These are phyloP conservation scores for Grantiella picta DNA, from an alignment of 2,113 vertebrate species.

Conservation along the genomic window DNA sequence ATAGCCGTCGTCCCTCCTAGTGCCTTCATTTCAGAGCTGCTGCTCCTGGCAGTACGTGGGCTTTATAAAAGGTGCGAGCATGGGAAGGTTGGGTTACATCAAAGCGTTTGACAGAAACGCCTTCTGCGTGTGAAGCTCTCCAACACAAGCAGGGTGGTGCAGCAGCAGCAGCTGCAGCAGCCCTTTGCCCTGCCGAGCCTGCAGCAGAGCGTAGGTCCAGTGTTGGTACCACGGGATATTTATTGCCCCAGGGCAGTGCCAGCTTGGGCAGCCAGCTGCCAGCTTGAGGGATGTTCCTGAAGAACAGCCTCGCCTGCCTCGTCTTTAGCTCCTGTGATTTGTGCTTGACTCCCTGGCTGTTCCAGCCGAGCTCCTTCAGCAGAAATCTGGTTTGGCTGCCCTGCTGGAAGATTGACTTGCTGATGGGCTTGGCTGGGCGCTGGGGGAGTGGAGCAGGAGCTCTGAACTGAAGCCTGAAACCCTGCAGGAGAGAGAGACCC, in stretches of 20 bases:
- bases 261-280: background rate
- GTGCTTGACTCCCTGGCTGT: background rate
- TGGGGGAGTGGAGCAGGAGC: background rate
- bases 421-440: background rate
- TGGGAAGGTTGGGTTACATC: background rate
- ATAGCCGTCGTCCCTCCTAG: background rate
- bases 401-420: fast-evolving
- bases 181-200: fast-evolving
- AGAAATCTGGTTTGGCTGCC: background rate
- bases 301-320: background rate
- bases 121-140: background rate
- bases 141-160: fast-evolving
- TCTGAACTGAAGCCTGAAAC: background rate
- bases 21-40: background rate
- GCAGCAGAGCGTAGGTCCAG: background rate
- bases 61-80: background rate
- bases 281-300: background rate
- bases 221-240: too few relatives aligned
- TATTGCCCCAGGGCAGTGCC: fast-evolving
- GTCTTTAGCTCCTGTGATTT: background rate
- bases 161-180: background rate
- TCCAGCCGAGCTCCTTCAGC: background rate
- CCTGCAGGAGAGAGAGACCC: fast-evolving
- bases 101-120: background rate
- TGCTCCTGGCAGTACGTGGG: background rate